These are phyloP conservation scores for Semnornis frantzii DNA, from an alignment of 2,113 vertebrate genomes.

Conservation along the genomic window DNA sequence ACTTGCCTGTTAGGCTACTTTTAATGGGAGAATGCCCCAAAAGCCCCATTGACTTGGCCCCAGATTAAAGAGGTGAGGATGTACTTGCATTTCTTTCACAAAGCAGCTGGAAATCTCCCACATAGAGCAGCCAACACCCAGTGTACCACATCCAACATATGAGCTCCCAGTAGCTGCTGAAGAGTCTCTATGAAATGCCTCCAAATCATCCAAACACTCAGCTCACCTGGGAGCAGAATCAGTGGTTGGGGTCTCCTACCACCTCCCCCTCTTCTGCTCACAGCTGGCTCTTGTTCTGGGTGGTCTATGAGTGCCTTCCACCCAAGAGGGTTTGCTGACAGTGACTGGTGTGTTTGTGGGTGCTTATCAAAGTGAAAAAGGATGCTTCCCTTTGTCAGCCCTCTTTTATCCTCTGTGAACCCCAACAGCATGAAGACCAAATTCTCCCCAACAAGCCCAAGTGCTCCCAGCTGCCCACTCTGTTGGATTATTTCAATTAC, in stretches of 20 bases:
- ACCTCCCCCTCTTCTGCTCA: neutral
- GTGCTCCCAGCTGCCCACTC: neutral
- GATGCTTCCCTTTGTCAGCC: neutral
- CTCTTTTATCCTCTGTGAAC: neutral
- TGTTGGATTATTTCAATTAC: neutral
- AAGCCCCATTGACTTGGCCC: rapidly evolving
- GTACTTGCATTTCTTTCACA: too few species aligned
- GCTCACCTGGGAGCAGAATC: neutral
- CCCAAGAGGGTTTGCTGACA: neutral
- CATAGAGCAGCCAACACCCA: neutral
- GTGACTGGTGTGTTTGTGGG: neutral
- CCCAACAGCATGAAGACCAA: neutral
- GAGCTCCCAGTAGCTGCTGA: too few species aligned
- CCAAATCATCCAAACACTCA: neutral
- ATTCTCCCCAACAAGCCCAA: neutral
- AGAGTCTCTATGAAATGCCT: neutral
- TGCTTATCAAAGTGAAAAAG: neutral
- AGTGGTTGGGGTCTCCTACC: neutral
- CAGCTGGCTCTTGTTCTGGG: neutral
- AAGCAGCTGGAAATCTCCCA: neutral
- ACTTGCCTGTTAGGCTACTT: neutral
- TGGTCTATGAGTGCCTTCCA: neutral
- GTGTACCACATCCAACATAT: neutral
- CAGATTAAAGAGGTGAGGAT: neutral
- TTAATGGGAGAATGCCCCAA: neutral